A percentile compares a stretch with the other conserved stretches of the same genome.
phyloP scores from a whole-genome alignment of 2,888 invertebrate species.

The Ditula angustiorana region DNA sequence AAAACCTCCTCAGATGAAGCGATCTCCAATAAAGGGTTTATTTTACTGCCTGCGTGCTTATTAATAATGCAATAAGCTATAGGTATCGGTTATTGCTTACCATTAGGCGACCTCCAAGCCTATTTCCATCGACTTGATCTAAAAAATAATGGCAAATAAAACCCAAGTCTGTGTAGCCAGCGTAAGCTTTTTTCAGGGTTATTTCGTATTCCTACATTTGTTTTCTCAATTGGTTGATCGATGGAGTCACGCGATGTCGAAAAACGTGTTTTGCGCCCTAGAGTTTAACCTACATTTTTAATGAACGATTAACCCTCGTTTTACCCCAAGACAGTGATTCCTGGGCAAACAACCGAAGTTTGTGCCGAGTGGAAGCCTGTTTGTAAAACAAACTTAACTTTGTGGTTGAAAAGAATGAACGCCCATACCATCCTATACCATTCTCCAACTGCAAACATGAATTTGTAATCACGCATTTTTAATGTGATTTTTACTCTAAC shows the following conservation, averaged over 20 bases:
- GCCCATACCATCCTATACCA: no score
- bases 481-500: no score
- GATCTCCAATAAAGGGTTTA: no score
- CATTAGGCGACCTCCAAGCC: neutral
- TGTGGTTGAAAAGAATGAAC: no score
- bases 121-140: no score
- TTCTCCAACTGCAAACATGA: no score
- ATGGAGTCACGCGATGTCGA: conserved; percentile 24
- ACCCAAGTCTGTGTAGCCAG: neutral
- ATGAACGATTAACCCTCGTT: conserved; percentile 22
- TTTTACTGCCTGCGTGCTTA: neutral
- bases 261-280: conserved; percentile 13
- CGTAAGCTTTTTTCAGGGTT: neutral
- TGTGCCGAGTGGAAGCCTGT: neutral
- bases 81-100: neutral
- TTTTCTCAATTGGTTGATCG: conserved; percentile 7
- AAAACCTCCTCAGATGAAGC: no score
- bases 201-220: conserved; percentile 19
- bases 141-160: neutral
- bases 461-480: no score
- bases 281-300: conserved; percentile 34
- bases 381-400: no score
- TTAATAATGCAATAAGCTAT: neutral
- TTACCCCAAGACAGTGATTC: conserved; percentile 11
- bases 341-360: neutral